phyloP scores from a whole-genome alignment of 2,797 vertebrate genomes.

The Gallinago stenura region DNA sequence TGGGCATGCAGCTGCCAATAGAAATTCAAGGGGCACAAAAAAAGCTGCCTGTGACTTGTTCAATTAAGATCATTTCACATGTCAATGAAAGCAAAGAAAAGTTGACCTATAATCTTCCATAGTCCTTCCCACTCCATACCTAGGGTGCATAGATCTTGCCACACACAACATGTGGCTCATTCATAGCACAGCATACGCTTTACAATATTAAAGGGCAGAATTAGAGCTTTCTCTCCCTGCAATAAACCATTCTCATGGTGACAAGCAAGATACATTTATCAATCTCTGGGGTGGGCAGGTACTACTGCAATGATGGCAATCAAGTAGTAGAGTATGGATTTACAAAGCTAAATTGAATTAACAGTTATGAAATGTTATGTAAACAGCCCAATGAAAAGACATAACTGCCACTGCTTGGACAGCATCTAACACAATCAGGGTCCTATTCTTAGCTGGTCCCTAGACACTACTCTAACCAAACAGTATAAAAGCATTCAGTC shows the following conservation, averaged over 20 bases:
- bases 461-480: not conserved
- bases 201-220: not conserved
- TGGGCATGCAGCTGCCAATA: slow-evolving; percentile 1
- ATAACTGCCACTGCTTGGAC: not conserved
- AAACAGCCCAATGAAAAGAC: not conserved
- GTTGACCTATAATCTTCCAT: not conserved
- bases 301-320: not conserved
- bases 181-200: not conserved
- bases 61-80: not conserved
- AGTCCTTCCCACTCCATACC: not conserved
- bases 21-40: not conserved
- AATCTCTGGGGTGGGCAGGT: not conserved
- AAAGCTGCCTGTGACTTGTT: not conserved
- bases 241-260: not conserved
- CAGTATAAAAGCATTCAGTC: not conserved
- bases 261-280: not conserved
- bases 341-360: not conserved
- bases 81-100: not conserved
- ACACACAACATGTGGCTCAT: rapidly evolving
- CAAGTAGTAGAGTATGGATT: not conserved
- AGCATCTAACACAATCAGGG: not conserved
- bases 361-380: not conserved
- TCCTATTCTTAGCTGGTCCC: not conserved
- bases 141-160: rapidly evolving
- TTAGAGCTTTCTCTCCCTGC: not conserved